Evolutionary conservation across 2,797 vertebrate species (phyloP).

Genomic region (Setipinna tenuifilis): DNA sequence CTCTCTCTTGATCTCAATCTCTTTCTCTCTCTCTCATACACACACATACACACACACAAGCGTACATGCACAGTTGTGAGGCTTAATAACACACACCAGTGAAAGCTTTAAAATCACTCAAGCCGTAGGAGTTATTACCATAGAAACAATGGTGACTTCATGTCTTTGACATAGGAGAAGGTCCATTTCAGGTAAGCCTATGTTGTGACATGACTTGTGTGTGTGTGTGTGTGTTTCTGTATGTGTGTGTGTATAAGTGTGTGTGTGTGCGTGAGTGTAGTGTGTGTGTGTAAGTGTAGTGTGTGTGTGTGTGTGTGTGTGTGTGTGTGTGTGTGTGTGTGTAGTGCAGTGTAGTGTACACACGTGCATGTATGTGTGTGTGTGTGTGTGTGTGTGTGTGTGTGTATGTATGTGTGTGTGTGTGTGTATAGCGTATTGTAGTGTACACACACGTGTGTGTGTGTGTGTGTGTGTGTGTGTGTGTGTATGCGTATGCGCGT

Average conservation of each 20-base stretch:
- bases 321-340: neutral
- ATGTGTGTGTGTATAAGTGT: neutral
- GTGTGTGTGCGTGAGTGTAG: neutral
- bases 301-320: neutral
- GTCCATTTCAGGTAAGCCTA: too few relatives aligned
- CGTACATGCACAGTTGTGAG: neutral
- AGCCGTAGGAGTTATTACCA: too few relatives aligned
- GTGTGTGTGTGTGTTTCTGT: neutral
- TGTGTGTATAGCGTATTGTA: neutral
- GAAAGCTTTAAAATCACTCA: neutral
- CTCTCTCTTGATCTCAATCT: too few relatives aligned
- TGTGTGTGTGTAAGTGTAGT: too few relatives aligned
- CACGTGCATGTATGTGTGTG: too few relatives aligned
- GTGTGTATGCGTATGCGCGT: conserved; percentile 26
- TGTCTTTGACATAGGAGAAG: too few relatives aligned
- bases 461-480: conserved; percentile 18
- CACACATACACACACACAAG: neutral
- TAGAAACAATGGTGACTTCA: too few relatives aligned
- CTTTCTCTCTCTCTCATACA: too few relatives aligned
- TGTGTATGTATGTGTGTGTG: neutral
- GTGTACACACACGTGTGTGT: neutral
- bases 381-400: neutral
- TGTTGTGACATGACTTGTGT: too few relatives aligned
- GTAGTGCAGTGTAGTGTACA: neutral
- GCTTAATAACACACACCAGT: neutral